A percentile compares a stretch with the other conserved stretches of the same genome.
Conservation (phyloP, 2,113 vertebrate species). For the Pseudopodoces humilis region DNA sequence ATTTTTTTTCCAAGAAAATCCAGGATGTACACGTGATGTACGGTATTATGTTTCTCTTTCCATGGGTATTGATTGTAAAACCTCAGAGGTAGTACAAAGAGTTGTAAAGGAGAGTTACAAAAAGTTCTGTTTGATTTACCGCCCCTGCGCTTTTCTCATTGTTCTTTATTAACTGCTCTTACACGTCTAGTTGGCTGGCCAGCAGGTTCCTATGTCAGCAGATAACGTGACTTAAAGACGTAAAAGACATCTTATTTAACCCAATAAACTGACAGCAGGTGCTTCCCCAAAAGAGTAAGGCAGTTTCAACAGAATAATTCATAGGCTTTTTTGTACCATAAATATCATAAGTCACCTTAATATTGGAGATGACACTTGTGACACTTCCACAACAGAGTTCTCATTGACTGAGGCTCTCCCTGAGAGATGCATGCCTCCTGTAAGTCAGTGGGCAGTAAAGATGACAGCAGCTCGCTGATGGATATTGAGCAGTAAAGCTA, state of each 20-base stretch:
- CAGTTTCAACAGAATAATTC: not conserved
- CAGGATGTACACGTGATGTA: accelerated
- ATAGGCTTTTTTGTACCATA: not conserved
- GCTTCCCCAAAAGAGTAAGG: not conserved
- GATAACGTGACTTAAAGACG: not conserved
- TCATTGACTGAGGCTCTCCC: not conserved
- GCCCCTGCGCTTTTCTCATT: not conserved
- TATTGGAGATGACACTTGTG: not conserved
- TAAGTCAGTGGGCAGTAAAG: not conserved
- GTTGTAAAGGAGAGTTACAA: not conserved
- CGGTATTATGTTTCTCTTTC: not conserved
- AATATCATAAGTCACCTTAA: not conserved
- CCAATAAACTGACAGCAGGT: not conserved
- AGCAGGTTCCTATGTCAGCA: not conserved
- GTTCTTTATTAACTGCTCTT: not conserved
- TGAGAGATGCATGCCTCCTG: not conserved
- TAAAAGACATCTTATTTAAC: not conserved
- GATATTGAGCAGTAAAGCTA: not conserved
- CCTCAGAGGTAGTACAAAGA: not conserved
- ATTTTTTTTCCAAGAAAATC: not conserved
- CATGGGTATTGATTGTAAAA: not conserved
- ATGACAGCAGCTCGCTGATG: not conserved
- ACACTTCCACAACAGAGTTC: not conserved
- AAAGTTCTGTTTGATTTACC: not conserved
- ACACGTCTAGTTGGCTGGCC: not conserved